These are phyloP conservation scores for Lasius fuliginosus DNA, from an alignment of 2,888 invertebrate species.

Conservation along the genomic window DNA sequence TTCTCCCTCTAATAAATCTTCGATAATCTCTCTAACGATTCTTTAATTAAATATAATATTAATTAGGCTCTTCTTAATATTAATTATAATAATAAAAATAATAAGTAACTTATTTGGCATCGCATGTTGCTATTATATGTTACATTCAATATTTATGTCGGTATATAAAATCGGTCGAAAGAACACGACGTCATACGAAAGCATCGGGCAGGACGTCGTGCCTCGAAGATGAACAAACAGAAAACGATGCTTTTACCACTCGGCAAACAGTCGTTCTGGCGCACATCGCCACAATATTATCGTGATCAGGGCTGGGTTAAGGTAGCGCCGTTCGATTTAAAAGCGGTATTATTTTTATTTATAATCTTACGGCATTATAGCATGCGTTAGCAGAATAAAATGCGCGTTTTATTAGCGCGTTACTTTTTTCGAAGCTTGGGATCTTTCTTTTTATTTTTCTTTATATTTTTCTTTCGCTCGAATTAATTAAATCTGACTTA, in stretches of 20 bases:
- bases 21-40: neutral
- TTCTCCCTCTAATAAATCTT: neutral
- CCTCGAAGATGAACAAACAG: constrained; percentile 81
- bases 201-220: constrained; percentile 39
- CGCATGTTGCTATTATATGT: neutral
- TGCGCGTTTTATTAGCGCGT: neutral
- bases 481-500: constrained; percentile 4
- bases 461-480: neutral
- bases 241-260: constrained; percentile 82
- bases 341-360: constrained; percentile 19
- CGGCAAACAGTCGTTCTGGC: constrained; percentile 79
- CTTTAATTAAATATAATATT: neutral
- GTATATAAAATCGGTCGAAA: constrained; percentile 17
- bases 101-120: neutral
- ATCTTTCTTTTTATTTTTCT: neutral
- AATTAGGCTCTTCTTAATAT: neutral
- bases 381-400: neutral
- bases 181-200: constrained; percentile 9
- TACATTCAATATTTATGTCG: constrained; percentile 26
- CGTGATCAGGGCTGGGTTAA: constrained; percentile 53
- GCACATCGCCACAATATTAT: constrained; percentile 55
- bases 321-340: neutral
- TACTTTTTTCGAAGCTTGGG: neutral
- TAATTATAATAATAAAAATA: neutral
- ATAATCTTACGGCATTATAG: neutral